Conservation (phyloP, 2,797 vertebrate genomes). For the Xerus rutilus region DNA sequence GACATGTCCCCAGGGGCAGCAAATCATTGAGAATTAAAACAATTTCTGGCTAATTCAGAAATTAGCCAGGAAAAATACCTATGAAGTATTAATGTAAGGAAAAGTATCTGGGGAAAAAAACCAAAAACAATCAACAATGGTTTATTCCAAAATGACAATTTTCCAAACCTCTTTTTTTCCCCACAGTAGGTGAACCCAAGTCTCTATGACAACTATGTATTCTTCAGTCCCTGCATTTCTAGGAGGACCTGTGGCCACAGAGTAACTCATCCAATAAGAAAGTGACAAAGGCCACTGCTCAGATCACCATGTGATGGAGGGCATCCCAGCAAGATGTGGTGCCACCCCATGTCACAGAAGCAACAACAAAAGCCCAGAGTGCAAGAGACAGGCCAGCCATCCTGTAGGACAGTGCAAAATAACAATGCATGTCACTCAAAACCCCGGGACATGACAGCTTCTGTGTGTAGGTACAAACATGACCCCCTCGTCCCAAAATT, state of each 20-base stretch:
- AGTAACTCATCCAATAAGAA: not conserved
- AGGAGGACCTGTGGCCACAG: not conserved
- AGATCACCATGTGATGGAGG: not conserved
- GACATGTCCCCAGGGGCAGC: not conserved
- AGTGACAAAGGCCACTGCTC: not conserved
- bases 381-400: not conserved
- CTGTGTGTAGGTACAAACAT: not conserved
- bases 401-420: not conserved
- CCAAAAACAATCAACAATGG: not conserved
- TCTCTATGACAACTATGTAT: not conserved
- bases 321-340: no score
- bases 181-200: not conserved
- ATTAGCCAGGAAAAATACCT: constrained; percentile 19
- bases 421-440: not conserved
- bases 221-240: not conserved
- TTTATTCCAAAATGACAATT: not conserved
- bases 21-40: not conserved
- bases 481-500: not conserved
- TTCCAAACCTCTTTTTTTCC: not conserved
- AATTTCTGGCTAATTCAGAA: not conserved
- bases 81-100: not conserved
- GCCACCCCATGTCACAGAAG: accelerated
- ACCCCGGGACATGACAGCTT: not conserved
- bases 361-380: not conserved
- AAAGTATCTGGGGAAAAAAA: not conserved